Evolutionary conservation across 23 tunicate genomes (phyloP).

Genomic region (Trididemnum miniatum): DNA sequence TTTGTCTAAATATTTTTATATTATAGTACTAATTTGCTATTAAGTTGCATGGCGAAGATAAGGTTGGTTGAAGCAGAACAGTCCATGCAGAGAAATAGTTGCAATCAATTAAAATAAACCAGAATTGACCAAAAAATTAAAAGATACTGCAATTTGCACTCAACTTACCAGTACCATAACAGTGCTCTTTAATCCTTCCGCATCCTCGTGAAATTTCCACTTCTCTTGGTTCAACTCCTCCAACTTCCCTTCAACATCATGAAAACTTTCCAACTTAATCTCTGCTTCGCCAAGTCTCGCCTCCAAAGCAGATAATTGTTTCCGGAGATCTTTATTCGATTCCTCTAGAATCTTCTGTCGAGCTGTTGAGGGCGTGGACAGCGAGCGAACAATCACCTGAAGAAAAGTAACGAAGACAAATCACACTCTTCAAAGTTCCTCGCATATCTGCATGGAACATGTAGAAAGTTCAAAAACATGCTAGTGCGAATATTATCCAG

Average conservation of each 20-base stretch:
- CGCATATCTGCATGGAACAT: no score
- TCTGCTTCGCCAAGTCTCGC: constrained; percentile 34
- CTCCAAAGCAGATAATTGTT: constrained; percentile 58
- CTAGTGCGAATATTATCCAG: no score
- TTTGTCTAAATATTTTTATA: no score
- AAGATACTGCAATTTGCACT: no score
- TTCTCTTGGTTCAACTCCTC: constrained; percentile 17
- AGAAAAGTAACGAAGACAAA: neutral
- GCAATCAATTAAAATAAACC: no score
- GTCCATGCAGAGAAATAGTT: no score
- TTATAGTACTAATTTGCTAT: no score
- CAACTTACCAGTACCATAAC: constrained; percentile 39
- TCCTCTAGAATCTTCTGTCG: constrained; percentile 87
- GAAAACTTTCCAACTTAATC: neutral
- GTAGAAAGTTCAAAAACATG: no score
- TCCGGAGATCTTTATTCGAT: constrained; percentile 61
- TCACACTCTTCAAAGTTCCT: no score
- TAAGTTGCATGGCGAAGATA: no score
- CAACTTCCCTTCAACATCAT: constrained; percentile 28
- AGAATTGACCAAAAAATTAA: no score
- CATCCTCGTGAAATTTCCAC: constrained; percentile 9
- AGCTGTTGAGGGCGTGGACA: constrained; percentile 87
- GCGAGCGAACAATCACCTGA: constrained; percentile 78
- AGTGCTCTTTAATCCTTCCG: neutral
- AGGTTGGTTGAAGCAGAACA: no score